Evolutionary conservation across 2,888 invertebrate genomes (phyloP), one percentile per base, ranked within the genome.

Genomic region (Caradrina kadenii): DNA sequence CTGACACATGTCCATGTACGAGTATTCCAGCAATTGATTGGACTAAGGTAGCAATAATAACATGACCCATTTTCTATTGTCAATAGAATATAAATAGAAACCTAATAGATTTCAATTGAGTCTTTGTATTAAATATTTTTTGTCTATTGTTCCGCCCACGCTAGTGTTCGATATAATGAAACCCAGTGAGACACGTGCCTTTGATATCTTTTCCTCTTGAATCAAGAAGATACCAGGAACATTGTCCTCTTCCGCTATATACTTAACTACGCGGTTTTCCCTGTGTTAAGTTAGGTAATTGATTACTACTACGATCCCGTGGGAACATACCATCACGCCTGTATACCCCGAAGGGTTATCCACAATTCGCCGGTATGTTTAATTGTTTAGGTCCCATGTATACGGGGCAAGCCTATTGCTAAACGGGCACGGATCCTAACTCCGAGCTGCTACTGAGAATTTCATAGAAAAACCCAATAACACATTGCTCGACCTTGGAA

Each of bases 101-200:
- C 21, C 21, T 52, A 60, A 58, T 54, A 54, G 35, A 78, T 54
- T 73, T 78, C 49, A 50, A 55, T 54, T 17, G 49, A 45, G 26
- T 74, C 5, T 11, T 35, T 52, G 19, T 73, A 35, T 8, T 35
- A 8, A 62, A 62, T 72, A 72, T 59, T 69, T 72, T 45, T 50
- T 8, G 42, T 62, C 58, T 56, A 22, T 59, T 63, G 19, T 61
- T 2, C 63, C 17, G 22, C 79, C 73, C 64, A 74, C 73, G 73
- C 56, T 0, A 1, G 6, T 13, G 15, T 21, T 55, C 35, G 3
- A n/a, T 21, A 39, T 78, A 78, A 77, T 78, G 73, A 78, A 59
- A 50, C 17, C 64, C 11, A 22, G 63, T 62, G 63, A 21, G 17
- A 11, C 10, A 11, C n/a, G 39, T 45, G 39, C 59, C 19, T 39